Evolutionary conservation across 2,888 invertebrate genomes (phyloP), one percentile per base, ranked within the genome.

Genomic region (Eurytoma adleriae): DNA sequence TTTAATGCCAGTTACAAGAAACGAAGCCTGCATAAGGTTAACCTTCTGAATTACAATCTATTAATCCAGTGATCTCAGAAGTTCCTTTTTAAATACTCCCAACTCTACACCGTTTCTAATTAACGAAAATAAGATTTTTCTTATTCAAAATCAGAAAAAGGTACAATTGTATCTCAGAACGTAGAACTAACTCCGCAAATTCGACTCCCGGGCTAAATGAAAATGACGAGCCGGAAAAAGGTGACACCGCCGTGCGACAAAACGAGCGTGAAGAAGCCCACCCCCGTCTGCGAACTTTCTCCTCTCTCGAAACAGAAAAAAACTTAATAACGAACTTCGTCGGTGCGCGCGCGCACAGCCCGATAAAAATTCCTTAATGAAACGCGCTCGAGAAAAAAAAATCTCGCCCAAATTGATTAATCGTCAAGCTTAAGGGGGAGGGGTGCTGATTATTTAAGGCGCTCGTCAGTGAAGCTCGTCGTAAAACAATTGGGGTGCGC

Each of bases 291-390:
- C 18, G 27, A 69, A 69, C 24, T 69, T 69, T 40, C 69, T 13
- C 40, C 7, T 7, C 40, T 12, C 62, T 27, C 30, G n/a, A 30
- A 27, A 68, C n/a, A n/a, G 12, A 10, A 13, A n/a, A 48, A 62
- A 73, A 57, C 66, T 54, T 24, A 57, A 73, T 48, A 66, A 64
- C 24, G 50, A 73, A 57, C 18, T 73, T 66, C 24, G 3, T 3
- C 2, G 56, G 14, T 16, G 18, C 14, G 30, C 30, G 27, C 20
- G 18, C 40, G 10, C 52, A 40, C 24, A 0, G 0, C 40, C 20
- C 61, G 69, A 76, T 62, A 69, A 76, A 69, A 69, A 61, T 69
- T 14, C 40, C 61, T 54, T 68, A 62, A 76, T 69, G 76, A 76
- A 76, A 76, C 30, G 12, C 68, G 54, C 50, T 18, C 14, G 16